Evolutionary conservation across 1,140 invertebrate species (phyloP), one percentile per base, ranked within the genome.

Genomic region (Drosophila insularis): DNA sequence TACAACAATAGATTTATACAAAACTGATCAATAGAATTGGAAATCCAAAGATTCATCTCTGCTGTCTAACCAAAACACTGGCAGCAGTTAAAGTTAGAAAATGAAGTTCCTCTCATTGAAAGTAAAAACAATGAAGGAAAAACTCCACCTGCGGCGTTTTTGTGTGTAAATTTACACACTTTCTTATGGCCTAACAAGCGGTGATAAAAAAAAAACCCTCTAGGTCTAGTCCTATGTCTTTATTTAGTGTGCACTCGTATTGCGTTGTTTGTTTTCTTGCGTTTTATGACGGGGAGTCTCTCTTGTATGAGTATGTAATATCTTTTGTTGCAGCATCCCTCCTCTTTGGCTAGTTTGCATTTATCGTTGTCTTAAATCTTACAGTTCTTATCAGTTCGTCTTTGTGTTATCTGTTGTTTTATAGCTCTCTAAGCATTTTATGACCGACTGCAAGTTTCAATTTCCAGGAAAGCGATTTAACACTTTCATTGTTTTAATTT

Each of bases 121-220:
- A 86, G 81, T 86, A 86, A 86, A 86, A 87, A 19, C 68, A 31
- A 70, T 50, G 35, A 35, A 19, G 40, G 64, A 17, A 61, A 73
- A 74, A 63, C 63, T 71, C 61, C 63, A 66, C 68, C 75, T 81
- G 74, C 66, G 43, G 74, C 37, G 64, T 55, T 71, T 68, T 14
- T 55, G 71, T 79, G 71, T 86, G 82, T 86, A 87, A 86, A 87
- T 87, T 79, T 82, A 87, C 82, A 86, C 80, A 84, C 80, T 84
- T 84, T 79, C 63, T 56, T 73, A 60, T 63, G 75, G 43, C 19
- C 69, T 86, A 86, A 86, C 82, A 86, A 81, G 78, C 82, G 79
- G 68, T 37, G 71, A 86, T 86, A 87, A 86, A 87, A 81, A 53
- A 35, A 35, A 37, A 81, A 46, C 59, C 50, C 39, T 46, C 17